Evolutionary conservation across 2,113 vertebrate genomes (phyloP), one percentile per base, ranked within the genome.

Genomic region (Epinephelus fuscoguttatus): DNA sequence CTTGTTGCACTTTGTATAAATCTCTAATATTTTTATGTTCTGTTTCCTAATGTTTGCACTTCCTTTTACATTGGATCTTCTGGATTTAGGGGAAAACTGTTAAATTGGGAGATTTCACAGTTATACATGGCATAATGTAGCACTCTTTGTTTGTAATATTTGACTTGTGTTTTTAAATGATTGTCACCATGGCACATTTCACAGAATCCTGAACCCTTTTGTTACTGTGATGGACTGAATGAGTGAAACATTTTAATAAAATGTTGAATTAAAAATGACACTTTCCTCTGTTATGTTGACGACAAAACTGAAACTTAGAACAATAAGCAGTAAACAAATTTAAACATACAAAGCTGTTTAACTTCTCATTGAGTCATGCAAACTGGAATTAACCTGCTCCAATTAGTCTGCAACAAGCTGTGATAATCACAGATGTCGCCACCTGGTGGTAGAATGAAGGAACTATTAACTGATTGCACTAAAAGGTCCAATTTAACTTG

Each of bases 1-100:
- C 33, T 75, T 80, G 59, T 84, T 91, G 84, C 91, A 93, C 86
- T 89, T 90, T 94, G 84, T 88, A 76, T 27, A 75, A 70, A 64
- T 72, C 23, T 81, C 30, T 64, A 8, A 27, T 84, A n/a, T 64
- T 69, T 73, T 70, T 61, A n/a, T 63, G 45, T 84, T 88, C 7
- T 15, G 27, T 86, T 83, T 71, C 64, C 70, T 81, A 78, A 82
- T 79, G 56, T 84, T 86, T 92, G 82, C 88, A 91, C 89, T 86
- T 88, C 3, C 12, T 33, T 70, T 84, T 40, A 63, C 72, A 49
- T 27, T 78, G 73, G 8, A 45, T 80, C 27, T 55, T 57, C 59
- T 80, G 52, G 50, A 42, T 69, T 56, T 37, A 7, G 3, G 27
- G 30, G 47, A n/a, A 17, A 7, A 52, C 1, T 0, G 17, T 81